Evolutionary conservation across 2,888 invertebrate genomes (phyloP), one percentile per base, ranked within the genome.

Genomic region (Cataglyphis rosenhaueri): DNA sequence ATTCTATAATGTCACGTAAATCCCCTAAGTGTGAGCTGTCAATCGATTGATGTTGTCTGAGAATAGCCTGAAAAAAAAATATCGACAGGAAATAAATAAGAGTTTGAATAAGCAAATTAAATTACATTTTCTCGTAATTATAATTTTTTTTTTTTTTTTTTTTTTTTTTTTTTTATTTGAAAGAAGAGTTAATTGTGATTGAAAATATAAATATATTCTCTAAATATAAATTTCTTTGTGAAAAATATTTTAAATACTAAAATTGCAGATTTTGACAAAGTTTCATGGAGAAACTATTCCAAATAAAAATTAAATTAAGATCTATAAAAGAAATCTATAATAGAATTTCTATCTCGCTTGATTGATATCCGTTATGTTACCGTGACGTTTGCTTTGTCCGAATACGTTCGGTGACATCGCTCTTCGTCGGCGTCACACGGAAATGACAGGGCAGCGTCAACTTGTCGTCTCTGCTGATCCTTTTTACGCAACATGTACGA

Each of bases 401-500:
- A 70, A 29, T 88, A 91, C 6, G 92, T 92, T 55, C 90, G 87
- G 32, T 92, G 90, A 74, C 87, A 90, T 70, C 88, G 85, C 15
- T 87, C 61, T 5, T 48, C 41, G 10, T 83, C 78, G 0, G 81
- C 61, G 0, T 81, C 41, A 6, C 12, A 21, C 0, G 91, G 91
- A 75, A 92, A 92, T 10, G 70, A 44, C 5, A 91, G 81, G 4
- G 88, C 79, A 18, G 41, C 68, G 35, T 91, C 87, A 6, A 92
- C 83, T 55, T 90, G 87, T 38, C 61, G 59, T 5, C 76, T 87
- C 74, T 93, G 92, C 15, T 82, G 75, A 25, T 83, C 74, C 75
- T 94, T 94, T 66, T 90, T 90, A 32, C 88, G 82, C 12, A 93
- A 83, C 86, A 93, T 90, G 84, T 95, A 95, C 62, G 92, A 89